Evolutionary conservation across 2,888 invertebrate genomes (phyloP).

Genomic region (Sabellastarte sp.): DNA sequence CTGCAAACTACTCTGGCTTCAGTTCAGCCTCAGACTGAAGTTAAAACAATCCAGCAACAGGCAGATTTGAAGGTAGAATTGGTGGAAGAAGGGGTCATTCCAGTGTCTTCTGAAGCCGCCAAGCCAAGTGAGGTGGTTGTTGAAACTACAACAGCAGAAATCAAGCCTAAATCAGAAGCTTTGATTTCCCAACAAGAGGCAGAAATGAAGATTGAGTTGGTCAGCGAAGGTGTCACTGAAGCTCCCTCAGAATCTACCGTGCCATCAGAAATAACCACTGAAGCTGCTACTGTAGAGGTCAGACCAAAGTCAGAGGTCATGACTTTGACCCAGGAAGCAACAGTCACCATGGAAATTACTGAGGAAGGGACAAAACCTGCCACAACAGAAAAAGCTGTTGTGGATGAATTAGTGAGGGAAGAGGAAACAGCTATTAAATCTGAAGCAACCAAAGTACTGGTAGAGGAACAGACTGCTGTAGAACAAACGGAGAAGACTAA

Average conservation of each 20-base stretch:
- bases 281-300: too few relatives aligned
- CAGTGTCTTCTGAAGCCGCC: not conserved
- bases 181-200: not conserved
- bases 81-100: slow-evolving; percentile 5
- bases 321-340: slow-evolving; percentile 1
- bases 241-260: not conserved
- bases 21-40: slow-evolving; percentile 7
- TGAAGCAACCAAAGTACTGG: slow-evolving; percentile 5
- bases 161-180: slow-evolving; percentile 8
- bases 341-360: not conserved
- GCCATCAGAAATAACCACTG: not conserved
- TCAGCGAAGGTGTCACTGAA: not conserved
- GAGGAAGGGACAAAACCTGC: slow-evolving; percentile 6
- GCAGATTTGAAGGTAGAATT: slow-evolving; percentile 6
- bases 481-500: slow-evolving; percentile 19
- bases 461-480: slow-evolving; percentile 23
- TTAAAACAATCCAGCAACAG: slow-evolving; percentile 1
- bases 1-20: slow-evolving; percentile 11
- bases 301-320: not conserved
- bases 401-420: slow-evolving; percentile 17
- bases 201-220: not conserved
- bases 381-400: not conserved
- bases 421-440: slow-evolving; percentile 20
- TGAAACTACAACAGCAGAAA: not conserved
- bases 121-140: slow-evolving; percentile 5